Conservation (phyloP, 2,113 vertebrate genomes). For the Glareola pratincola region DNA sequence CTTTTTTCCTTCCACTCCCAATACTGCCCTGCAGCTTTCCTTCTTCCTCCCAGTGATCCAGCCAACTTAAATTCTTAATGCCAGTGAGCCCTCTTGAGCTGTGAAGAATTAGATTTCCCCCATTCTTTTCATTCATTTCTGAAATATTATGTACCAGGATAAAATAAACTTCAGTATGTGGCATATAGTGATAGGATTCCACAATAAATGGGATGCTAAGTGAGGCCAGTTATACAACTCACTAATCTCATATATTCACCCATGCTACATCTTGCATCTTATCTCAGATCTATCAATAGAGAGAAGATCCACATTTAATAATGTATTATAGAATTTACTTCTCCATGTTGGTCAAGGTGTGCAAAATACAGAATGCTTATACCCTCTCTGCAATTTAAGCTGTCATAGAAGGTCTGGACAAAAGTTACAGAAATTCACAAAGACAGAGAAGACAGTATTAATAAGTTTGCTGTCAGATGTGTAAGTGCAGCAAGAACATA, state of each 20-base stretch:
- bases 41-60: neutral
- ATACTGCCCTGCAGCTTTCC: neutral
- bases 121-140: neutral
- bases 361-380: neutral
- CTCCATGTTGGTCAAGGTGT: neutral
- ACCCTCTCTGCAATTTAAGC: neutral
- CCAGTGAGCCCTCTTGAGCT: neutral
- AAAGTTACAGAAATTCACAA: neutral
- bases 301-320: neutral
- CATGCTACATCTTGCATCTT: conserved; percentile 5
- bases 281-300: neutral
- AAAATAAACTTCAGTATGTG: neutral
- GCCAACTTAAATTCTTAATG: conserved; percentile 33
- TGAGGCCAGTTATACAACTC: neutral
- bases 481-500: neutral
- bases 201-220: neutral
- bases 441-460: neutral
- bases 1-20: neutral
- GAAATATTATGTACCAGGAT: neutral
- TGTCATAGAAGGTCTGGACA: neutral
- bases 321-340: conserved; percentile 29
- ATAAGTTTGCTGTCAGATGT: neutral
- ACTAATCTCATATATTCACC: neutral
- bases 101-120: conserved; percentile 12
- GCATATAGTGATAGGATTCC: neutral